A percentile compares a stretch with the other conserved stretches of the same genome.
phyloP scores from a whole-genome alignment of 2,113 vertebrate species.

The Loxodonta africana region DNA sequence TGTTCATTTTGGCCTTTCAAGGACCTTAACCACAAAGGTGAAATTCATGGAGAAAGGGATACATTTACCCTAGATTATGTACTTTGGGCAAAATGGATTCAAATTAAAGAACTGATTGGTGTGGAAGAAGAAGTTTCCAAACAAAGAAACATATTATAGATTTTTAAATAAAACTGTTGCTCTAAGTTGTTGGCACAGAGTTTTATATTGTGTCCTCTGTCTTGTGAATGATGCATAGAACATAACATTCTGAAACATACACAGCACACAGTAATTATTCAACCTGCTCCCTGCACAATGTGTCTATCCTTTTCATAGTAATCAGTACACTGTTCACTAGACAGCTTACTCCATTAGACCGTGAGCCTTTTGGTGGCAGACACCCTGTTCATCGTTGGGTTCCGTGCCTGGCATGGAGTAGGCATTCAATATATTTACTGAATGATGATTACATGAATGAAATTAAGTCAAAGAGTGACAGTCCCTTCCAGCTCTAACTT shows the following conservation, averaged over 20 bases:
- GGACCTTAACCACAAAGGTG: conserved; percentile 15
- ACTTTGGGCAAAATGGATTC: conserved; percentile 53
- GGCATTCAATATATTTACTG: neutral
- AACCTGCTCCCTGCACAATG: neutral
- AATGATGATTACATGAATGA: neutral
- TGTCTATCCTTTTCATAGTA: neutral
- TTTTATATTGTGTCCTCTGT: neutral
- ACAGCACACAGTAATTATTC: neutral
- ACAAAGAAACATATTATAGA: conserved; percentile 42
- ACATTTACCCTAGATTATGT: neutral
- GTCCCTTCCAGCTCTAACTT: neutral
- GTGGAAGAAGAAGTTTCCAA: conserved; percentile 42
- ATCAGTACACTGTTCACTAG: neutral
- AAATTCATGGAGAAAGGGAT: conserved; percentile 41
- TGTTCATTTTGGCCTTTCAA: conserved; percentile 25
- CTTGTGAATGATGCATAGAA: conserved; percentile 47
- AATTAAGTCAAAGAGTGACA: neutral
- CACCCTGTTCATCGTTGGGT: neutral
- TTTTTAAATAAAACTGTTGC: conserved; percentile 38
- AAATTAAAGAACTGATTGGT: conserved; percentile 48
- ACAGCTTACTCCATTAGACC: neutral
- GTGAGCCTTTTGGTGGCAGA: neutral
- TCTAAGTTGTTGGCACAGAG: neutral
- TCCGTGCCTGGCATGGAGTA: neutral
- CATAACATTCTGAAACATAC: neutral